Conservation (phyloP, 2,113 vertebrate genomes). For the Panthera leo region DNA sequence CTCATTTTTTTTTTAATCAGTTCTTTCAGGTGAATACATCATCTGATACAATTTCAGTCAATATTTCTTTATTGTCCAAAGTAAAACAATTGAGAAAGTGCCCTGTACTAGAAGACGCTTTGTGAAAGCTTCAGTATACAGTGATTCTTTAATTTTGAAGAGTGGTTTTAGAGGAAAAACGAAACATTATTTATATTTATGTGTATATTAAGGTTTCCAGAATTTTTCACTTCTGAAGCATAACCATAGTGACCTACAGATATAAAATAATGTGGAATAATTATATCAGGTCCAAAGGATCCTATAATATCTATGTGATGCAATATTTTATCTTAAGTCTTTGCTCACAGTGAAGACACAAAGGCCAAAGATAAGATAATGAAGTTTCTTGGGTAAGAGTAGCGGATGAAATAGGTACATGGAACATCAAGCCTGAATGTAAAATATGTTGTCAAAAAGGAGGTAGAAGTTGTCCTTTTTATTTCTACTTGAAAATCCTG, state of each 20-base stretch:
- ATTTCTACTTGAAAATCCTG: background rate
- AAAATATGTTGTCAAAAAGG: background rate
- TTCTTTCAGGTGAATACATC: background rate
- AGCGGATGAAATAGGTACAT: background rate
- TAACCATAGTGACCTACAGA: background rate
- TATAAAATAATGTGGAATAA: background rate
- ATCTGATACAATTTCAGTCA: background rate
- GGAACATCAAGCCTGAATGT: background rate
- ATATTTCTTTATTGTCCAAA: background rate
- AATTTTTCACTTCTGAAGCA: conserved; percentile 2
- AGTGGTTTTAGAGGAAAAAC: background rate
- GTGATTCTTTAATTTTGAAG: background rate
- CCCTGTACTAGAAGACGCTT: background rate
- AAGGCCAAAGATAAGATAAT: background rate
- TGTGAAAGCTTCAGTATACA: background rate
- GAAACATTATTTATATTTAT: background rate
- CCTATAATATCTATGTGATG: background rate
- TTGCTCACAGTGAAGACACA: background rate
- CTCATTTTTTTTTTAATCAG: background rate
- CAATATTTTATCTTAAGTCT: conserved; percentile 13
- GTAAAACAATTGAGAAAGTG: background rate
- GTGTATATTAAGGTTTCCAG: background rate
- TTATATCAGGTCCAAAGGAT: background rate
- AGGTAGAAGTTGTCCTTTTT: background rate
- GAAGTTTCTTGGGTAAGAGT: background rate